Percentiles rank a stretch among this genome's conserved stretches.
phyloP scores from a whole-genome alignment of 2,888 invertebrate genomes.

The Tetanocera ferruginea region DNA sequence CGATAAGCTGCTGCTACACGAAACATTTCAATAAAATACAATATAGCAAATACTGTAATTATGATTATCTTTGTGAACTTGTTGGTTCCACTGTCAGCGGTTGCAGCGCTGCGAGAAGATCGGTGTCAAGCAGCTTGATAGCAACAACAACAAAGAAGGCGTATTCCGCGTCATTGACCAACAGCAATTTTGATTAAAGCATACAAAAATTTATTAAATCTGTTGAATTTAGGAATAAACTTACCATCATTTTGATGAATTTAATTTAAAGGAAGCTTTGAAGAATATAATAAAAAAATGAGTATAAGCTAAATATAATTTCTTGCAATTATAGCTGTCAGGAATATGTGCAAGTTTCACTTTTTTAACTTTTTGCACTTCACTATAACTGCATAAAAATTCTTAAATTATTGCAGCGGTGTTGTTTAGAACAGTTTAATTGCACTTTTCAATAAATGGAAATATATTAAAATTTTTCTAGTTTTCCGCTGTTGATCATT shows the following conservation, averaged over 20 bases:
- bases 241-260: conserved; percentile 22
- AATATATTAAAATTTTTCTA: neutral
- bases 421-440: neutral
- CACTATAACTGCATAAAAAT: neutral
- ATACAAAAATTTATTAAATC: neutral
- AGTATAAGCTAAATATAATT: no score
- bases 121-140: neutral
- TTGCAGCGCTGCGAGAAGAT: no score
- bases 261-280: neutral
- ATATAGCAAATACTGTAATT: no score
- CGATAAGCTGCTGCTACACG: no score
- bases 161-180: neutral
- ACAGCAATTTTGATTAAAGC: neutral
- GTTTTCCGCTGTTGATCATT: neutral
- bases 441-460: conserved; percentile 2
- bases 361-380: neutral
- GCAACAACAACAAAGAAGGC: neutral
- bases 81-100: no score
- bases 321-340: neutral
- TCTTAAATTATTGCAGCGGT: neutral
- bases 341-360: neutral
- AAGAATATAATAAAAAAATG: no score
- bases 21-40: no score
- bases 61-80: no score
- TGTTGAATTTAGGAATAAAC: neutral